Conservation (phyloP, 2,888 invertebrate genomes). For the Eristalis intricaria region DNA sequence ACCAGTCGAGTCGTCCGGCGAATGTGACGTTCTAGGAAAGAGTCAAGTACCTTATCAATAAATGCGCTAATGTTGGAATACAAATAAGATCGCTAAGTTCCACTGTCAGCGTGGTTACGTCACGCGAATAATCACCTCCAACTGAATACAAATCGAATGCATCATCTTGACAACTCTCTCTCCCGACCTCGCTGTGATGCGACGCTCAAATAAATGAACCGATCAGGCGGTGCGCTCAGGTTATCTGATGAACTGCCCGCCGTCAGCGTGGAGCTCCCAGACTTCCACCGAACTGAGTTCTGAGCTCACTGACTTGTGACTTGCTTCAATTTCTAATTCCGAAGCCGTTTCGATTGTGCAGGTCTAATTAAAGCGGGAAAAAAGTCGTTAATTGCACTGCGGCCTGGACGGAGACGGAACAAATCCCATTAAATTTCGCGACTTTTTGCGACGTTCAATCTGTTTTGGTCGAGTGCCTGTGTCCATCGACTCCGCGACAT, state of each 20-base stretch:
- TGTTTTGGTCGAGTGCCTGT: background rate
- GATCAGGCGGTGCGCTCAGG: background rate
- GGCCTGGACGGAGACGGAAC: background rate
- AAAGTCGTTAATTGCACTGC: background rate
- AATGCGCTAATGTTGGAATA: background rate
- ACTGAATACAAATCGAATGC: background rate
- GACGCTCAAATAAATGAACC: background rate
- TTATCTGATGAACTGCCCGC: background rate
- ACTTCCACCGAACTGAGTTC: background rate
- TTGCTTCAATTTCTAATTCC: background rate
- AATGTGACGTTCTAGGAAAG: background rate
- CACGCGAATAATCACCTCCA: background rate
- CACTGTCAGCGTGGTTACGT: background rate
- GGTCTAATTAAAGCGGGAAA: background rate
- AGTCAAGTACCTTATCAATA: background rate
- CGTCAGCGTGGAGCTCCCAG: background rate
- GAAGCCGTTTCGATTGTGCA: background rate
- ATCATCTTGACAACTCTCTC: too few relatives aligned
- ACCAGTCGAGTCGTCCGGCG: too few relatives aligned
- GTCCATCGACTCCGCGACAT: background rate
- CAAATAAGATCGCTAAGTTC: background rate
- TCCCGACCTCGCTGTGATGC: too few relatives aligned
- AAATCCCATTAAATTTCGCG: slow-evolving; percentile 3
- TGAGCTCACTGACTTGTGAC: background rate
- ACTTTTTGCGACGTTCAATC: background rate